These are phyloP conservation scores for Eurypyga helias DNA, from an alignment of 2,113 vertebrate genomes.

Conservation along the genomic window DNA sequence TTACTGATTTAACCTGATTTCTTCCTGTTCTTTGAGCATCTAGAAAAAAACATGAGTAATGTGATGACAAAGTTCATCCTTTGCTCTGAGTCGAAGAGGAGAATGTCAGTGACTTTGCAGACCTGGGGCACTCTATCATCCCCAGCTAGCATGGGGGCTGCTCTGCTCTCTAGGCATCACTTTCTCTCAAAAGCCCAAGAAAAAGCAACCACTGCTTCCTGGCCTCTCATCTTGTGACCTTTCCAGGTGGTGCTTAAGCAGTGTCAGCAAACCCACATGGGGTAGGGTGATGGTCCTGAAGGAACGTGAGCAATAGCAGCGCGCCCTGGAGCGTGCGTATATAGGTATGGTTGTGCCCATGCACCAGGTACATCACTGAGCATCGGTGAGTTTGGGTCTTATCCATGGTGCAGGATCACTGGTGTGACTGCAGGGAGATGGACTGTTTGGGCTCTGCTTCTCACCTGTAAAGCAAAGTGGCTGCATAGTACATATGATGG, in stretches of 20 bases:
- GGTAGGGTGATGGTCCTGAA: accelerated
- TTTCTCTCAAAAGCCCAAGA: accelerated
- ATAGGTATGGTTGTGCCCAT: accelerated
- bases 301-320: not conserved
- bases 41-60: not conserved
- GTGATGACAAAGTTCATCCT: conserved; percentile 27
- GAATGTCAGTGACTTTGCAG: not conserved
- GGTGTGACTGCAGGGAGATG: not conserved
- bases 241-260: not conserved
- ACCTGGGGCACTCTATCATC: not conserved
- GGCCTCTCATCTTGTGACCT: not conserved
- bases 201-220: not conserved
- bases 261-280: not conserved
- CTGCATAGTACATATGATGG: not conserved
- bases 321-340: accelerated
- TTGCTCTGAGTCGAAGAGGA: not conserved
- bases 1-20: conserved; percentile 46
- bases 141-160: not conserved
- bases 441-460: not conserved
- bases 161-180: not conserved
- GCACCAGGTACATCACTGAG: not conserved
- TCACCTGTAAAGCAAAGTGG: not conserved
- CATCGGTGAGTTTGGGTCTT: accelerated
- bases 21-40: not conserved
- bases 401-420: not conserved